Percentiles rank a stretch among this genome's conserved stretches.
phyloP scores from a whole-genome alignment of 92 coral and sea anemone species.

The Parazoanthus swiftii region DNA sequence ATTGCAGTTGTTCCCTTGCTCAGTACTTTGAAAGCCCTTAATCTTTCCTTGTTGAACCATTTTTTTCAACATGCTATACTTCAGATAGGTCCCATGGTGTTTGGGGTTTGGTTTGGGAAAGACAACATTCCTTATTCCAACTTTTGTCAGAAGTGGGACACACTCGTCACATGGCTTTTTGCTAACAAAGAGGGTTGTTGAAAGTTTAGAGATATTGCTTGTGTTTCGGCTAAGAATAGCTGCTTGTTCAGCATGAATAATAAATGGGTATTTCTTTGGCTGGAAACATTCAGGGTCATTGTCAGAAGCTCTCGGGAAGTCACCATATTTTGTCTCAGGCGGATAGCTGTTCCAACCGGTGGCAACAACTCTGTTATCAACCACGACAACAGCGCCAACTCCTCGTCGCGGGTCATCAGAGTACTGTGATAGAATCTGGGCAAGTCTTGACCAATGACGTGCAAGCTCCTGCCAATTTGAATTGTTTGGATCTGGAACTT shows the following conservation, averaged over 20 bases:
- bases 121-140: constrained; percentile 71
- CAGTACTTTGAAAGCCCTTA: constrained; percentile 52
- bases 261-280: constrained; percentile 76
- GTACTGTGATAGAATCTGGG: constrained; percentile 66
- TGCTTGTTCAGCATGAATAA: constrained; percentile 85
- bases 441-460: constrained; percentile 69
- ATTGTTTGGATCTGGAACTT: constrained; percentile 40
- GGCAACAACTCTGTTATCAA: constrained; percentile 69
- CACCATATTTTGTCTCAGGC: constrained; percentile 70
- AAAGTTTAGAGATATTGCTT: constrained; percentile 51
- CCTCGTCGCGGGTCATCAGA: constrained; percentile 89
- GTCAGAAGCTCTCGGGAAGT: constrained; percentile 77
- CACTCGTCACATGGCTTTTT: constrained; percentile 90
- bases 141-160: constrained; percentile 66
- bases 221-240: constrained; percentile 67
- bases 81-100: constrained; percentile 38
- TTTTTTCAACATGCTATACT: constrained; percentile 40
- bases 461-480: constrained; percentile 74
- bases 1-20: background rate
- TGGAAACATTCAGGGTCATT: constrained; percentile 44
- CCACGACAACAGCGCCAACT: constrained; percentile 78
- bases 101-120: constrained; percentile 58
- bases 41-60: constrained; percentile 45
- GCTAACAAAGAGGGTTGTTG: constrained; percentile 82
- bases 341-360: constrained; percentile 87